phyloP scores from a whole-genome alignment of 1,140 invertebrate species.

The Forficula auricularia region DNA sequence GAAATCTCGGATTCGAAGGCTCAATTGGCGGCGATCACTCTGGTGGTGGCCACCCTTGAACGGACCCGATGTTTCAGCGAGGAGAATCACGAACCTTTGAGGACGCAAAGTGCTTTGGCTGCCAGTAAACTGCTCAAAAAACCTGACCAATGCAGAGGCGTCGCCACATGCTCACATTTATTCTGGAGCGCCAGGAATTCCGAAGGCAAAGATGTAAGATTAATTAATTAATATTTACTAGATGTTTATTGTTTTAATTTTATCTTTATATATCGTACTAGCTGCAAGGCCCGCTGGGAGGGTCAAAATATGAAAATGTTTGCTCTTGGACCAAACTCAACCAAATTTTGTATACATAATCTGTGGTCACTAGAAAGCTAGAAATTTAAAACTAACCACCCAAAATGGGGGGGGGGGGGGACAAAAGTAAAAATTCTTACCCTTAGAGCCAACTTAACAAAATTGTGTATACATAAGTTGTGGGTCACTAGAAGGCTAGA shows the following conservation, averaged over 20 bases:
- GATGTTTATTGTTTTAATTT: conserved; percentile 15
- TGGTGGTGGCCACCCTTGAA: conserved; percentile 90
- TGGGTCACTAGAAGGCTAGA: too few species aligned
- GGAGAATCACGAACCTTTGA: conserved; percentile 91
- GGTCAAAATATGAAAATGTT: too few species aligned
- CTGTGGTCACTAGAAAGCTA: too few species aligned
- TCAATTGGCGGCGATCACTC: conserved; percentile 84
- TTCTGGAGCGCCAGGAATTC: conserved; percentile 86
- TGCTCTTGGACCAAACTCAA: too few species aligned
- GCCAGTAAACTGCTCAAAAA: conserved; percentile 93
- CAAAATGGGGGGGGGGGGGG: too few species aligned
- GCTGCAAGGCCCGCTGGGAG: too few species aligned
- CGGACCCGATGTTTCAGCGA: conserved; percentile 85
- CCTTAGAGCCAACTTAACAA: too few species aligned
- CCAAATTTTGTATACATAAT: too few species aligned
- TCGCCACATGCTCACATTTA: conserved; percentile 79
- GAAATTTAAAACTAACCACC: too few species aligned
- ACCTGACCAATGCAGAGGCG: conserved; percentile 87
- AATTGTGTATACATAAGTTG: too few species aligned
- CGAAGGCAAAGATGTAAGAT: conserved; percentile 44
- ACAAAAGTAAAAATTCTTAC: too few species aligned
- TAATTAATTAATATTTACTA: conserved; percentile 11
- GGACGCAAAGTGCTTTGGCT: conserved; percentile 84
- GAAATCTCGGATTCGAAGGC: conserved; percentile 96
- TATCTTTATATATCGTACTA: too few species aligned